These are phyloP conservation scores for Automeris io DNA, from an alignment of 2,888 invertebrate species.

Conservation along the genomic window DNA sequence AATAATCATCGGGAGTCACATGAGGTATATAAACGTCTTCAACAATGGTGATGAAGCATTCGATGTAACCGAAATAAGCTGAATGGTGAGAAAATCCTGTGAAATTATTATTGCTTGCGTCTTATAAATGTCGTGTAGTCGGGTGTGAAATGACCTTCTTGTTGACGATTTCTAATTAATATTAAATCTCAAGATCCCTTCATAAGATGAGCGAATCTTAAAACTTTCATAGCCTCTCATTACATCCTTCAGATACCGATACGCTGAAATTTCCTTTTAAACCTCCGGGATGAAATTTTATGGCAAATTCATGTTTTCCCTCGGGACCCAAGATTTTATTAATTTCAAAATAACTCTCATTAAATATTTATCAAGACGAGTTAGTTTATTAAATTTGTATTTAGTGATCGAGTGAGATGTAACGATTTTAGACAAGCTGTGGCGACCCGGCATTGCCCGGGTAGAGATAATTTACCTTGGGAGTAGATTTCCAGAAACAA, in stretches of 20 bases:
- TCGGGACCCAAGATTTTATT: slow-evolving; percentile 3
- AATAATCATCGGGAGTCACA: too few relatives aligned
- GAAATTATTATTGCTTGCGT: too few relatives aligned
- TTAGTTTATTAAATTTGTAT: not conserved
- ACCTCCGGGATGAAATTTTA: slow-evolving; percentile 6
- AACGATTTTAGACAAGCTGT: too few relatives aligned
- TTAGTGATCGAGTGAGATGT: not conserved
- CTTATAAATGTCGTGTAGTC: not conserved
- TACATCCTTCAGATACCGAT: slow-evolving; percentile 7
- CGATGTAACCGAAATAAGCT: too few relatives aligned
- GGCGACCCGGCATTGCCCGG: too few relatives aligned
- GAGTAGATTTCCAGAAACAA: too few relatives aligned
- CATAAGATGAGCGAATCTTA: slow-evolving; percentile 9
- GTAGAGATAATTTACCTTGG: too few relatives aligned
- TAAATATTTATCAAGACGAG: slow-evolving; percentile 2
- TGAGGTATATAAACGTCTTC: too few relatives aligned
- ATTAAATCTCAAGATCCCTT: slow-evolving; percentile 9
- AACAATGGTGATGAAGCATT: too few relatives aligned
- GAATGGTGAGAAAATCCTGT: too few relatives aligned
- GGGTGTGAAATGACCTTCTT: slow-evolving; percentile 2
- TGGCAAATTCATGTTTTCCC: slow-evolving; percentile 2
- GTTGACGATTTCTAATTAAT: slow-evolving; percentile 11
- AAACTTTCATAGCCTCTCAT: slow-evolving; percentile 7
- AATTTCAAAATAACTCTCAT: slow-evolving; percentile 5
- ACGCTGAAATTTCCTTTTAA: slow-evolving; percentile 3